Conservation (phyloP, 2,113 vertebrate species). For the Tachysurus fulvidraco region DNA sequence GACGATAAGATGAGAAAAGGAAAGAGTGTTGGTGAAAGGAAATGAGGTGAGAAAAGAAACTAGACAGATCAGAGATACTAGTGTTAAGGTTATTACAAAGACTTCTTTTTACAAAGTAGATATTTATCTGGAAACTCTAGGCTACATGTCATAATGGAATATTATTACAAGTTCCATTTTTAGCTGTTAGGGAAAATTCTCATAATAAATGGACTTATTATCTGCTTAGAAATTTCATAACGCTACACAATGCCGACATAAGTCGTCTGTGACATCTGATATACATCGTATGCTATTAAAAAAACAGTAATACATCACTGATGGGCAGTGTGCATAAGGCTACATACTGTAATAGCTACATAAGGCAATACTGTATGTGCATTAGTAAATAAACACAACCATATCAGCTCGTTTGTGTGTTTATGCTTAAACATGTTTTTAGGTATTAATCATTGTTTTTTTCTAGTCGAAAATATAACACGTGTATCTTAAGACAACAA, state of each 20-base stretch:
- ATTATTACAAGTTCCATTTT: neutral
- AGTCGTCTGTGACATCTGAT: neutral
- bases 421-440: too few species aligned
- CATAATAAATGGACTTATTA: neutral
- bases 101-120: neutral
- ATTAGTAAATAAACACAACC: too few species aligned
- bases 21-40: neutral
- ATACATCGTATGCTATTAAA: neutral
- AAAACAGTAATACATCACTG: neutral
- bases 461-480: neutral
- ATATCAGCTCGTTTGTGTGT: too few species aligned
- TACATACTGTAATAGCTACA: neutral
- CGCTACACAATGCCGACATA: neutral
- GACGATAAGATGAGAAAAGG: neutral
- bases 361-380: neutral
- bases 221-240: neutral
- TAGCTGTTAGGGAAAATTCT: neutral
- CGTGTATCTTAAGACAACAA: neutral
- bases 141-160: neutral
- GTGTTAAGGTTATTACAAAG: neutral
- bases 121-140: neutral
- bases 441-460: too few species aligned
- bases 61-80: neutral
- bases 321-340: neutral
- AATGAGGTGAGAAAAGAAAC: conserved; percentile 4